Base-by-base conservation (phyloP, 2,797 vertebrate species). In the Steatocranus sp. region DNA sequence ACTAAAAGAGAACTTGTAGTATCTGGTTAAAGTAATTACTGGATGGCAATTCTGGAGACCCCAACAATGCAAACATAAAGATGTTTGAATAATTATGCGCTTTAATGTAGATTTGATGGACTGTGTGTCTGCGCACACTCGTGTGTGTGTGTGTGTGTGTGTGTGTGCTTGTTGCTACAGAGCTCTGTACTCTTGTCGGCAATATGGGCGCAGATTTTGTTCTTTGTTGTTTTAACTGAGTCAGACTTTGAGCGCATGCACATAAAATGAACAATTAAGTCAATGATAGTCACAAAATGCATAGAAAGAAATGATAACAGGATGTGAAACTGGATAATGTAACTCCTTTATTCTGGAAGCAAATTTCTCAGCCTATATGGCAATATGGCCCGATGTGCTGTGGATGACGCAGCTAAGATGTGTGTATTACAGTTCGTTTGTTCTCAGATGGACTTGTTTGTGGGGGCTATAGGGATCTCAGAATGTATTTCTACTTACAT, bases 361-460 rank as follows among this genome's bases (percentile, higher is more conserved):
- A 75, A 12, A 89, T 92, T 89, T 92, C 84, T 90, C 91, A 91
- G 90, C 89, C 83, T 88, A 87, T 86, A 68, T 88, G 86, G 87
- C 89, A 91, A 89, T 91, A 89, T 93, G 91, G 91, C 86, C 85
- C 58, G 75, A 83, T 82, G 36, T 83, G 70, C 78, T 23, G 89
- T 73, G 78, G 76, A 84, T 78, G 87, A 88, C 87, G 81, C 76
- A 17, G 74, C 76, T 75, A 83, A 78, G 84, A 90, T 85, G 88
- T 86, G 75, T 84, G 87, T 88, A 82, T 83, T 83, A 88, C 90
- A 91, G 80, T 81, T 93, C 61, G 84, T 91, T 93, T 88, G 84
- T 82, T 90, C 58, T 81, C 54, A 58, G 79, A 73, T 66, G 74
- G 83, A 87, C 46, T 70, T 41, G 49, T 82, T 80, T 85, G 70